These are phyloP conservation scores for Drosophila bocki DNA, from an alignment of 1,140 invertebrate species.

Conservation along the genomic window DNA sequence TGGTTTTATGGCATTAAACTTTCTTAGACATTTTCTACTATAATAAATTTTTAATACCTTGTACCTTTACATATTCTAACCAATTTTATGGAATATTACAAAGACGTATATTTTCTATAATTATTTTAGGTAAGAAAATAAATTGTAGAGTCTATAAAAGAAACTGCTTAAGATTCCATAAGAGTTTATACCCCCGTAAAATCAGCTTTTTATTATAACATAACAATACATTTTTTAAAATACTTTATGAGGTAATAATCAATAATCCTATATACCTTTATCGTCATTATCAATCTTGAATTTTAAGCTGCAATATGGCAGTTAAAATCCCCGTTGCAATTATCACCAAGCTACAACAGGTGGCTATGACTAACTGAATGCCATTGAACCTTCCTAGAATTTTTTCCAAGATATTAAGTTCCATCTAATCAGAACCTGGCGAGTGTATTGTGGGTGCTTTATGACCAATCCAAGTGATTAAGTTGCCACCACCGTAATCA, in stretches of 20 bases:
- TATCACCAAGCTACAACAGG: no score
- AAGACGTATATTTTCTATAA: neutral
- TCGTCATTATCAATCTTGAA: slow-evolving; percentile 2
- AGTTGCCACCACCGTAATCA: neutral
- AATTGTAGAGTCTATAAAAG: neutral
- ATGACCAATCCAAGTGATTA: slow-evolving; percentile 11
- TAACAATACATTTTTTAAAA: neutral
- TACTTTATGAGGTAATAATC: neutral
- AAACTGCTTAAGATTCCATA: neutral
- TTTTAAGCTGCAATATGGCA: neutral
- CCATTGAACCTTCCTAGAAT: neutral
- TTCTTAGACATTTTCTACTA: neutral
- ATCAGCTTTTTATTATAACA: neutral
- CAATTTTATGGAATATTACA: neutral
- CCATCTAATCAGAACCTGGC: slow-evolving; percentile 7
- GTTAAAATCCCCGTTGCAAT: neutral
- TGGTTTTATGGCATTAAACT: neutral
- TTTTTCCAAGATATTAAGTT: neutral
- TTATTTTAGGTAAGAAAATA: neutral
- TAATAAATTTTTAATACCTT: neutral
- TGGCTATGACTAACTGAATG: neutral
- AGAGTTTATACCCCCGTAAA: neutral
- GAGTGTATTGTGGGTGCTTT: neutral
- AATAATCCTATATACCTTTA: neutral
- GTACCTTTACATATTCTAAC: no score